Conservation (phyloP, 2,888 invertebrate species). For the Aphodius granarius region DNA sequence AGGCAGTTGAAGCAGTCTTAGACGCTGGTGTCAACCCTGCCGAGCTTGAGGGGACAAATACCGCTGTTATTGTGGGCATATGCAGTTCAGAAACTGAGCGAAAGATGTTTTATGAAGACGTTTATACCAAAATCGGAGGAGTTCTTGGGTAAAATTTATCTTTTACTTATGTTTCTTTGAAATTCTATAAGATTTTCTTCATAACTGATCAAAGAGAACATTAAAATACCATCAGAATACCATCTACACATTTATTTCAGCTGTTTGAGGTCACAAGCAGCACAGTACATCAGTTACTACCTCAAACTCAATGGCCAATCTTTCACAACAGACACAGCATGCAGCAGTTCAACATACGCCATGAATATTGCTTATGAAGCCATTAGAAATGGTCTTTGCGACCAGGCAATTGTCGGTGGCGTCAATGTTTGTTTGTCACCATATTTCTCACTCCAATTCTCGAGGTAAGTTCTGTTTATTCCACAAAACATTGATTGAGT, state of each 20-base stretch:
- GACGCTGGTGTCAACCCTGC: slow-evolving; percentile 69
- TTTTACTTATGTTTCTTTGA: background rate
- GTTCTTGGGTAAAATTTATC: slow-evolving; percentile 52
- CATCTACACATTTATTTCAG: background rate
- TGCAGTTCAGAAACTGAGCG: slow-evolving; percentile 77
- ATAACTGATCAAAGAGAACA: too few relatives aligned
- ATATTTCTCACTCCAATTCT: slow-evolving; percentile 85
- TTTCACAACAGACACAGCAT: slow-evolving; percentile 88
- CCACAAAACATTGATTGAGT: background rate
- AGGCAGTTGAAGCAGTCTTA: slow-evolving; percentile 60
- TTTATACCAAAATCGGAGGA: slow-evolving; percentile 48
- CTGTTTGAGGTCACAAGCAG: slow-evolving; percentile 78
- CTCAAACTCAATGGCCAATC: slow-evolving; percentile 89
- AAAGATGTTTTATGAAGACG: slow-evolving; percentile 55
- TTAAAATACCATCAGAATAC: too few relatives aligned
- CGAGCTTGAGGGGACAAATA: slow-evolving; percentile 68
- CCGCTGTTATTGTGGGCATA: slow-evolving; percentile 78
- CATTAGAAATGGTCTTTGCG: slow-evolving; percentile 79
- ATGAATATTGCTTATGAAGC: slow-evolving; percentile 79
- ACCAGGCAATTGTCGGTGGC: slow-evolving; percentile 88
- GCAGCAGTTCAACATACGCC: slow-evolving; percentile 90
- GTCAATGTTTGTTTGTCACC: slow-evolving; percentile 88
- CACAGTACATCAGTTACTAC: slow-evolving; percentile 87
- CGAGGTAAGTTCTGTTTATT: slow-evolving; percentile 46
- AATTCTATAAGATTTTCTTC: too few relatives aligned